Percentiles rank a stretch among this genome's conserved stretches.
Conservation (phyloP, 2,888 invertebrate species). For the Morpho deidamia region DNA sequence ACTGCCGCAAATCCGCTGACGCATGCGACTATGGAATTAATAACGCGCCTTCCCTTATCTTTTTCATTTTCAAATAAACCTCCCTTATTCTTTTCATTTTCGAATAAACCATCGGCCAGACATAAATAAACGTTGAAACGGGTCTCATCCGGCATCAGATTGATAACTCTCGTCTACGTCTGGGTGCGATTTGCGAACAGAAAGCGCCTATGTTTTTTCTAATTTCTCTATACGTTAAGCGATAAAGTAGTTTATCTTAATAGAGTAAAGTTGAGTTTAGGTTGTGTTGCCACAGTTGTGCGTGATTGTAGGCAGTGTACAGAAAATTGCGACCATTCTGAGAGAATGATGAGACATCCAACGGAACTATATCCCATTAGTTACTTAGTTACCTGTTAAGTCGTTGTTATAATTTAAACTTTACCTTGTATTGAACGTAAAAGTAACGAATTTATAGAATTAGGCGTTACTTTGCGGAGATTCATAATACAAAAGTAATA, state of each 20-base stretch:
- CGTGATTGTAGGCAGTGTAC: constrained; percentile 61
- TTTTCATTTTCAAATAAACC: constrained; percentile 26
- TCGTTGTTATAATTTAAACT: too few relatives aligned
- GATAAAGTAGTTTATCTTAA: constrained; percentile 1
- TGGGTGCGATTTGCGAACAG: constrained; percentile 57
- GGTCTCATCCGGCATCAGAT: constrained; percentile 63
- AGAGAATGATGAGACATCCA: constrained; percentile 69
- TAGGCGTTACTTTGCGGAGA: too few relatives aligned
- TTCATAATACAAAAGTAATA: too few relatives aligned
- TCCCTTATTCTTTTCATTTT: constrained; percentile 37
- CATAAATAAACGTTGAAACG: constrained; percentile 66
- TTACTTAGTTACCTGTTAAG: constrained; percentile 26
- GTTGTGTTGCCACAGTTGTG: constrained; percentile 29
- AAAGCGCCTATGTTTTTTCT: constrained; percentile 25
- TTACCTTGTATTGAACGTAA: too few relatives aligned
- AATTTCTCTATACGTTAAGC: constrained; percentile 13
- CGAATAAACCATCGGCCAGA: constrained; percentile 53
- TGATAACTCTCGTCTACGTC: constrained; percentile 60
- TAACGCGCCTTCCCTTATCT: constrained; percentile 39
- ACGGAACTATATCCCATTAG: constrained; percentile 51
- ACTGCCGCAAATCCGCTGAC: too few relatives aligned
- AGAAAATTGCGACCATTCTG: constrained; percentile 63
- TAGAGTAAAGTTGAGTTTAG: constrained; percentile 9
- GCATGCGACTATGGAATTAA: too few relatives aligned
- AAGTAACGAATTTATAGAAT: too few relatives aligned